Conservation (phyloP, 2,888 invertebrate genomes). For the Eretmocerus hayati region DNA sequence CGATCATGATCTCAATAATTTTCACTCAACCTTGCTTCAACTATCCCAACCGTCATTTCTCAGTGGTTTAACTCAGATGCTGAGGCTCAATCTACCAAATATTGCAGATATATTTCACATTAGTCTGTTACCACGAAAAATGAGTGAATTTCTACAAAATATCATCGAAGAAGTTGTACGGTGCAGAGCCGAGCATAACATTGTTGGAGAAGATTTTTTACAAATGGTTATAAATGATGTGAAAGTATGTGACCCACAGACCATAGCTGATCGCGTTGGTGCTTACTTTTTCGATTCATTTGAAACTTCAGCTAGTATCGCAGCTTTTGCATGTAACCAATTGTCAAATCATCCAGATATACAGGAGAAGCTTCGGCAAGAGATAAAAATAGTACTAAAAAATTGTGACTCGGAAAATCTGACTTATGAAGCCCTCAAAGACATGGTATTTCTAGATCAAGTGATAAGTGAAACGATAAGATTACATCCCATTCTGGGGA, state of each 20-base stretch:
- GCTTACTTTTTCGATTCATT: constrained; percentile 50
- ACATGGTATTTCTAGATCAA: constrained; percentile 51
- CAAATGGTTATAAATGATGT: constrained; percentile 43
- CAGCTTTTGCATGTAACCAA: constrained; percentile 47
- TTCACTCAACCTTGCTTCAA: constrained; percentile 13
- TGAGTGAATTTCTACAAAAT: constrained; percentile 28
- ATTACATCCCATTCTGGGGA: constrained; percentile 13
- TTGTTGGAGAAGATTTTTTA: constrained; percentile 41
- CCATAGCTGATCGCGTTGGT: constrained; percentile 27
- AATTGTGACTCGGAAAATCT: constrained; percentile 39
- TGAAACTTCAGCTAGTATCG: constrained; percentile 49
- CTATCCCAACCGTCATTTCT: constrained; percentile 27
- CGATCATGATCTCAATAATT: constrained; percentile 8
- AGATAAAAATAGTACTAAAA: constrained; percentile 41
- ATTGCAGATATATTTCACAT: constrained; percentile 17
- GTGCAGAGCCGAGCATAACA: constrained; percentile 31
- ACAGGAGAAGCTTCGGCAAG: constrained; percentile 47
- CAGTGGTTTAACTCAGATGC: constrained; percentile 7
- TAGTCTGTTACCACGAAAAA: constrained; percentile 22
- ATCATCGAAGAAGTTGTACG: constrained; percentile 27
- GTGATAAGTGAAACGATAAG: constrained; percentile 41
- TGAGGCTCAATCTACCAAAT: constrained; percentile 22
- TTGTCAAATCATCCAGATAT: constrained; percentile 46
- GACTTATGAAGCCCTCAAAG: constrained; percentile 47
- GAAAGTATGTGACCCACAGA: not conserved